Evolutionary conservation across 2,888 invertebrate genomes (phyloP).

Genomic region (Eurytoma adleriae): DNA sequence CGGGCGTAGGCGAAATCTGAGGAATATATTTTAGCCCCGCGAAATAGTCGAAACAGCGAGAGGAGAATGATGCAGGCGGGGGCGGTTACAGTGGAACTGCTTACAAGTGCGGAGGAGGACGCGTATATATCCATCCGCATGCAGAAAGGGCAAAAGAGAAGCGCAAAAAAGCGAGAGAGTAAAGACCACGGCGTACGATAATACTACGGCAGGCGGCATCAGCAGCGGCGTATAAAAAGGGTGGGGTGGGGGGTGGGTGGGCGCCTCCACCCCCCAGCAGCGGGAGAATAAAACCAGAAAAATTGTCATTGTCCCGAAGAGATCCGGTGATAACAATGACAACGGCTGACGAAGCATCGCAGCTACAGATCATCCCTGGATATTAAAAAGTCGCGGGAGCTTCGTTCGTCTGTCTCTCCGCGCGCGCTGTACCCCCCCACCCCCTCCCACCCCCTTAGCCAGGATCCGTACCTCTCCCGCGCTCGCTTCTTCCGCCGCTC

Average conservation of each 20-base stretch:
- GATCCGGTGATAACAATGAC: constrained; percentile 75
- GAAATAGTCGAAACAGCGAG: constrained; percentile 1
- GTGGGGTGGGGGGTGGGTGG: constrained; percentile 9
- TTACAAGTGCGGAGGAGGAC: constrained; percentile 26
- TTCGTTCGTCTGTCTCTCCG: constrained; percentile 50
- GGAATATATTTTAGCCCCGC: no score
- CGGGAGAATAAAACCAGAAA: constrained; percentile 75
- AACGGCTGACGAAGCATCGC: constrained; percentile 75
- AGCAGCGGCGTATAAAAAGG: constrained; percentile 28
- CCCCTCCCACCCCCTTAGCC: constrained; percentile 14
- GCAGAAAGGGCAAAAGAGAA: not conserved
- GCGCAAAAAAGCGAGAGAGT: constrained; percentile 12
- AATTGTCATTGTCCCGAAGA: constrained; percentile 76
- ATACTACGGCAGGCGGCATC: constrained; percentile 35
- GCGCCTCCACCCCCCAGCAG: constrained; percentile 59
- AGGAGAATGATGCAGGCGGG: not conserved
- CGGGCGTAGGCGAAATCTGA: no score
- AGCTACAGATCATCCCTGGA: constrained; percentile 76
- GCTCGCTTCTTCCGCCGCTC: constrained; percentile 31
- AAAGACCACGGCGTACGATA: constrained; percentile 30
- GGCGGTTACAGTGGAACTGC: constrained; percentile 4
- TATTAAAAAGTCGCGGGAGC: constrained; percentile 74
- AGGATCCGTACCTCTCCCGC: not conserved
- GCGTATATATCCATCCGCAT: not conserved
- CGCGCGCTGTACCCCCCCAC: constrained; percentile 25